Conservation (phyloP, 2,113 vertebrate species). For the Chaetops frenatus region DNA sequence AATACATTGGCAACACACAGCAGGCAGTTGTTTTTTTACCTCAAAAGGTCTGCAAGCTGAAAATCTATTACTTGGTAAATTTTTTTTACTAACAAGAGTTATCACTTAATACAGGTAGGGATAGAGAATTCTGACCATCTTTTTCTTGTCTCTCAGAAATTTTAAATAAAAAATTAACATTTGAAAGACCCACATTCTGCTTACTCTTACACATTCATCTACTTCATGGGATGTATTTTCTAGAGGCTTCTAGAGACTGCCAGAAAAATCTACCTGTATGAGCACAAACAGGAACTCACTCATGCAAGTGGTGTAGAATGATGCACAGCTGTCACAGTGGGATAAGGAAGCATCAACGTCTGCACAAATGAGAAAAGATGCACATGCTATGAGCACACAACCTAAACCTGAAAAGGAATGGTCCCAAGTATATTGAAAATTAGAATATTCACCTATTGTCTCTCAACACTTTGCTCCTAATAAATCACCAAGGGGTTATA, state of each 20-base stretch:
- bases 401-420: not conserved
- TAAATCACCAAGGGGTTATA: conserved; percentile 36
- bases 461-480: conserved; percentile 12
- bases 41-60: not conserved
- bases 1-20: not conserved
- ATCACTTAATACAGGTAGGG: not conserved
- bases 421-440: not conserved
- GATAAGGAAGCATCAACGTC: not conserved
- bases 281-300: not conserved
- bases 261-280: not conserved
- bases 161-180: not conserved
- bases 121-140: not conserved
- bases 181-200: not conserved
- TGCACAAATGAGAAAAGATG: not conserved
- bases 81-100: not conserved
- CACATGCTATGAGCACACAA: not conserved
- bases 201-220: not conserved
- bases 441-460: not conserved
- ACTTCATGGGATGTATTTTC: not conserved
- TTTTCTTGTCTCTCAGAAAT: not conserved
- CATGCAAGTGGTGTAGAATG: not conserved
- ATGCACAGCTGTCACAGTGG: not conserved
- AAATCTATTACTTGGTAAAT: not conserved
- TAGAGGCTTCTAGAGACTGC: not conserved
- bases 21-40: not conserved